Conservation (phyloP, 2,888 invertebrate species). For the Cinara cedri region DNA sequence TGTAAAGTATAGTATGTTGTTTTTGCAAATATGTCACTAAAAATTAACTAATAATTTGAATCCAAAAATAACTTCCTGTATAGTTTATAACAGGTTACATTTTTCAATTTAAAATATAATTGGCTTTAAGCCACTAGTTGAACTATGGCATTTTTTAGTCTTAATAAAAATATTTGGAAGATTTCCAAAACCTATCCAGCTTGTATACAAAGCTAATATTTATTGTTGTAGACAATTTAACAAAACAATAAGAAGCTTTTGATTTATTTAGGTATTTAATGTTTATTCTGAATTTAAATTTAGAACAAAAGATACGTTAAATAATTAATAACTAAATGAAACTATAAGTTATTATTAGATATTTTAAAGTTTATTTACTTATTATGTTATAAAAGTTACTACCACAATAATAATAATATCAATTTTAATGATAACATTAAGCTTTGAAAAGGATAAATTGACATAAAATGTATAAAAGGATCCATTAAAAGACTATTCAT, state of each 20-base stretch:
- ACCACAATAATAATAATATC: no score
- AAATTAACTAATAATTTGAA: slow-evolving; percentile 10
- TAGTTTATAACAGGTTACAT: slow-evolving; percentile 19
- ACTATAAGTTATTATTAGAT: background rate
- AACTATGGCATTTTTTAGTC: slow-evolving; percentile 31
- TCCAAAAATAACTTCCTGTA: slow-evolving; percentile 32
- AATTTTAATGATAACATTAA: no score
- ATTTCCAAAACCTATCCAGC: slow-evolving; percentile 31
- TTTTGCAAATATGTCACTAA: background rate
- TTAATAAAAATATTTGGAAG: slow-evolving; percentile 47
- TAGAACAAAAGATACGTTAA: slow-evolving; percentile 32
- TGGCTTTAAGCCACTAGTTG: slow-evolving; percentile 33
- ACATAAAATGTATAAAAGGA: no score
- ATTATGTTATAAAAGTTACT: no score
- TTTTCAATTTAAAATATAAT: slow-evolving; percentile 23
- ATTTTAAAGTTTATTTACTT: background rate
- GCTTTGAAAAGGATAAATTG: no score
- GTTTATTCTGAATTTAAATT: slow-evolving; percentile 22
- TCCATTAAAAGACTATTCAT: no score
- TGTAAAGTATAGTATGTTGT: no score
- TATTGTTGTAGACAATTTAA: slow-evolving; percentile 18
- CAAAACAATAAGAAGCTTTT: slow-evolving; percentile 9
- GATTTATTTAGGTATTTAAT: slow-evolving; percentile 18
- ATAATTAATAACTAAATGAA: background rate
- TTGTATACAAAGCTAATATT: slow-evolving; percentile 14